Evolutionary conservation across 2,113 vertebrate species (phyloP).

Genomic region (Odontophorus gujanensis): DNA sequence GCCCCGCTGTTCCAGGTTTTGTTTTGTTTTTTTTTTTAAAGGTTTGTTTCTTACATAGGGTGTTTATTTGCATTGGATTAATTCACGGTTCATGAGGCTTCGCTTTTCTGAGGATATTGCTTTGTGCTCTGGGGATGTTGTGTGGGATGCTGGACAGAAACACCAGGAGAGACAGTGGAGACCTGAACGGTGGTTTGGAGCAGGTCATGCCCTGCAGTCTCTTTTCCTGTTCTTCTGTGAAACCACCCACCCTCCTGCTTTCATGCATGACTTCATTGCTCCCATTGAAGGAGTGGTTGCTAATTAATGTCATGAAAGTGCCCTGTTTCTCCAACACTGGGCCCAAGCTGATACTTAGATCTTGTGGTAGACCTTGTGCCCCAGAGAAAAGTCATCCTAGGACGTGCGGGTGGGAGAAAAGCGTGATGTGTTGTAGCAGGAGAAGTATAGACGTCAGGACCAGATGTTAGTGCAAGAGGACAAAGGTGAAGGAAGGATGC

Average conservation of each 20-base stretch:
- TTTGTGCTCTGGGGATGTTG: background rate
- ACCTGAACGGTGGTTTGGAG: background rate
- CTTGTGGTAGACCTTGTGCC: background rate
- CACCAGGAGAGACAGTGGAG: background rate
- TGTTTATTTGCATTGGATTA: conserved; percentile 29
- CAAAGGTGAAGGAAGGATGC: conserved; percentile 2
- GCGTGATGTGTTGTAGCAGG: background rate
- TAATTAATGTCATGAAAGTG: background rate
- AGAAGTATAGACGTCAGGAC: background rate
- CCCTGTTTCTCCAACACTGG: background rate
- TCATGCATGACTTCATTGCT: background rate
- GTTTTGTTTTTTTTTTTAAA: conserved; percentile 6
- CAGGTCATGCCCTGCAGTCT: background rate
- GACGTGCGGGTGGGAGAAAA: background rate
- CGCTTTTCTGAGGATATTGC: background rate
- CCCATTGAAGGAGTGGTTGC: background rate
- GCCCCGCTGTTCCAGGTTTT: conserved; percentile 19
- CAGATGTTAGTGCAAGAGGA: background rate
- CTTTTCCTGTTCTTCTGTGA: background rate
- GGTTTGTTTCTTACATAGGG: background rate
- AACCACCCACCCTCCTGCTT: background rate
- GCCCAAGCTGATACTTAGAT: background rate
- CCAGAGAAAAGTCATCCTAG: conserved; percentile 17
- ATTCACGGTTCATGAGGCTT: background rate
- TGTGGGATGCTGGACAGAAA: background rate